Base-by-base conservation (phyloP, 2,888 invertebrate species). In the Crocallis elinguaria region DNA sequence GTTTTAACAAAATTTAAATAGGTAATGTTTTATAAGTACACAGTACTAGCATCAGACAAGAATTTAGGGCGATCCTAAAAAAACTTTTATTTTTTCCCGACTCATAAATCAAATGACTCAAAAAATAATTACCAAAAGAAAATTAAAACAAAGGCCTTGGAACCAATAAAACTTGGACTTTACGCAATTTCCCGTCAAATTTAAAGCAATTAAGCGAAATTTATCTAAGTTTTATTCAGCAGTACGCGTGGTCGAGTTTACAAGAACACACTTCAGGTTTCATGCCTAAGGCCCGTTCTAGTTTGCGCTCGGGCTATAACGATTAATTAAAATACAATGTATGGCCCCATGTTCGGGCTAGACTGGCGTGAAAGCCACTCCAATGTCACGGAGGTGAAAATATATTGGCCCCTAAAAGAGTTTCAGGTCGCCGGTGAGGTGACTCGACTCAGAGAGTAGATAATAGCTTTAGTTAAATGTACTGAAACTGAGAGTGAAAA, bases 321-420 rank as follows among this genome's bases (percentile, higher is more conserved):
- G 85, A 88, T 89, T 89, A 88, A 89, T 88, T 88, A 86, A 82
- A 85, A 81, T 78, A 82, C 86, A 86, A 84, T 82, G 80, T 85
- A 81, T 75, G 66, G 67, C 64, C 64, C 63, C 69, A 69, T 66
- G 64, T 62, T 64, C 62, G 61, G 61, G 62, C 59, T 60, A 49
- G 63, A 62, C 60, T 66, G 57, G 58, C 57, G 61, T 58, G 29
- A 67, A 66, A 61, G 50, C 55, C 55, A 42, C 39, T 59, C 51
- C 73, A 72, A 72, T 75, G 73, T 75, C 73, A 72, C 57, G 35
- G 49, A 62, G 57, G 63, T 67, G 50, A 60, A 68, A 60, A 54
- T 54, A 44, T 54, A 54, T 49, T 32, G 38, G 32, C 13, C 38
- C 60, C 60, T 50, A 33, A 50, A 49, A 29, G 41, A 36, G 45